Evolutionary conservation across 37 sponge, comb jelly and placozoan genomes (phyloP), one percentile per base, ranked within the genome.

Genomic region (Theonella swinhoei): DNA sequence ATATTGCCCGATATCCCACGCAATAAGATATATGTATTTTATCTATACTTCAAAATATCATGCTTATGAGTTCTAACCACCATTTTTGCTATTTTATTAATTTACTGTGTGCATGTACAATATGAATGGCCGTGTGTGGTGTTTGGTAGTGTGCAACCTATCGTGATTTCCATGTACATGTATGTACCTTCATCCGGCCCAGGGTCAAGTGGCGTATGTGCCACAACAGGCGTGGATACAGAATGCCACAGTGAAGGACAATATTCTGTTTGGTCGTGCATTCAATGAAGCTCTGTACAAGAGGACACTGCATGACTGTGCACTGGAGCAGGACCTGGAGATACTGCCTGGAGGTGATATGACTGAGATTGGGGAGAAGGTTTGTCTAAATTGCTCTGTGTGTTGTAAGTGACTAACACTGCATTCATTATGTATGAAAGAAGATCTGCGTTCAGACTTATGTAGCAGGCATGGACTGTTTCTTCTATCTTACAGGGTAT

Each of bases 291-390:
- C 20, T 0, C 60, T 77, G 19, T 99, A 99, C 40, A 71, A 80
- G 36, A 66, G 82, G 58, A 83, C 81, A 0, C 39, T 99, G 34
- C 17, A 75, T 39, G 87, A 77, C 41, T 99, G 99, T 95, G 99
- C 99, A 28, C 86, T 99, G 39, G 88, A 80, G 60, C 85, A 92
- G 23, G 99, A 99, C 80, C 80, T 99, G 75, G 91, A 94, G 79
- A 95, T 99, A 54, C 83, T 99, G 62, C 99, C 95, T 3, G 93
- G 91, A 72, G 99, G 99, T 26, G 99, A 99, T 79, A 76, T 77
- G 93, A 92, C 99, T 39, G 99, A 99, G 90, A 99, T 99, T 20
- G 99, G 99, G 60, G 99, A 99, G 85, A 99, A 99, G 98, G 98
- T 97, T 59, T 30, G 68, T 29, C 22, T 14, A n/a, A n/a, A n/a